phyloP scores from a whole-genome alignment of 2,888 invertebrate genomes.

The Beris chalybata region DNA sequence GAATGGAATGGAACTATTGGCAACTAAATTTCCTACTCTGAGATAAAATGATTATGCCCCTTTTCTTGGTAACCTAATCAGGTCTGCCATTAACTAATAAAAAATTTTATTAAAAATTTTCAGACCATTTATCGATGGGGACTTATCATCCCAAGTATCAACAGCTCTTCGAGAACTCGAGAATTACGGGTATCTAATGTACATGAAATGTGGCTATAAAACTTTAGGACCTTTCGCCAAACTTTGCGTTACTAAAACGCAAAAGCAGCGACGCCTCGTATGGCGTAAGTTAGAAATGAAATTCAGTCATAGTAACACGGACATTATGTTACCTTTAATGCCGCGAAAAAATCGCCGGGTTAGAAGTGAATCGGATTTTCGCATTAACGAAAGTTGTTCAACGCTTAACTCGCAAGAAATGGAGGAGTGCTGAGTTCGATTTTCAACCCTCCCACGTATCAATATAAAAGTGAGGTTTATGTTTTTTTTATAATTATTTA shows the following conservation, averaged over 20 bases:
- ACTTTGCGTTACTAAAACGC: conserved; percentile 48
- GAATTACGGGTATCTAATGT: conserved; percentile 47
- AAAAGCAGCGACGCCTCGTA: conserved; percentile 46
- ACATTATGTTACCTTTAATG: conserved; percentile 25
- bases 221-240: conserved; percentile 54
- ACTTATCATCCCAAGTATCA: conserved; percentile 50
- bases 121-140: conserved; percentile 51
- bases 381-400: conserved; percentile 19
- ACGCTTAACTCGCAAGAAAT: conserved; percentile 24
- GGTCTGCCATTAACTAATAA: too few species aligned
- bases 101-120: background rate
- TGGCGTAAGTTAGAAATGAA: conserved; percentile 43
- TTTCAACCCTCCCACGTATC: too few species aligned
- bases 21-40: too few species aligned
- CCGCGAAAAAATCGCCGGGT: conserved; percentile 23
- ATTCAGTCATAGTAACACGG: conserved; percentile 31
- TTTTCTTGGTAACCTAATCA: too few species aligned
- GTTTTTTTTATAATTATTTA: too few species aligned
- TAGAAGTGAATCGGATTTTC: conserved; percentile 29
- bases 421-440: conserved; percentile 16
- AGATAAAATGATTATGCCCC: too few species aligned
- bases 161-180: conserved; percentile 49
- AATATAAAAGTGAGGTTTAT: too few species aligned
- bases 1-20: too few species aligned
- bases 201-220: conserved; percentile 48